Evolutionary conservation across 2,888 invertebrate species (phyloP), one percentile per base, ranked within the genome.

Genomic region (Cantharis nigra): DNA sequence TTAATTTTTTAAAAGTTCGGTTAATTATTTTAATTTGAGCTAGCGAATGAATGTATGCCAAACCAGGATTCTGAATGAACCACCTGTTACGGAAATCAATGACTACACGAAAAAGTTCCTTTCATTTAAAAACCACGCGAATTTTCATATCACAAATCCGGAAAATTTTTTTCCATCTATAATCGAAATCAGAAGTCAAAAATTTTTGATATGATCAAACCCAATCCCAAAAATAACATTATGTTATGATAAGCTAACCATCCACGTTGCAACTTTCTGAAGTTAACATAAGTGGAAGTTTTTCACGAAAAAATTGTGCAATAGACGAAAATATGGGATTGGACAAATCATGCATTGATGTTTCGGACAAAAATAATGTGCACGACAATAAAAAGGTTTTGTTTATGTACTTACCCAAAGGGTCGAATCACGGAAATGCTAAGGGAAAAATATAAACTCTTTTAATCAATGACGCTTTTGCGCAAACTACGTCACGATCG

Each of bases 81-180:
- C 81, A 81, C 81, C 81, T 81, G 81, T 81, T 81, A 81, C 76
- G 64, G 74, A 75, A 76, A 79, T 81, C 81, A 80, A 79, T 81
- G 81, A 78, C 73, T 63, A 72, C 72, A 75, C 78, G 74, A 79
- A 79, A 79, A 74, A 77, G n/a, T 16, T 69, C 69, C 71, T 62
- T 71, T 71, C 70, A 65, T 18, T 16, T 65, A 64, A 67, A 63
- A 63, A 49, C 71, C 70, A 71, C 69, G 63, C 64, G 63, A 76
- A 62, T 71, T 69, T 75, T 70, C 65, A 33, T 70, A 49, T 23
- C 28, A 3, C 13, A 69, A 14, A 20, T 64, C 69, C 26, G 49
- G 2, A 9, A 49, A 28, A 26, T 28, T 49, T 73, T 62, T 72
- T 11, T 20, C 11, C 33, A 2, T 2, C 13, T 7, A 5, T 18